Base-by-base conservation (phyloP, 2,888 invertebrate species). In the Drosophila meridiana region DNA sequence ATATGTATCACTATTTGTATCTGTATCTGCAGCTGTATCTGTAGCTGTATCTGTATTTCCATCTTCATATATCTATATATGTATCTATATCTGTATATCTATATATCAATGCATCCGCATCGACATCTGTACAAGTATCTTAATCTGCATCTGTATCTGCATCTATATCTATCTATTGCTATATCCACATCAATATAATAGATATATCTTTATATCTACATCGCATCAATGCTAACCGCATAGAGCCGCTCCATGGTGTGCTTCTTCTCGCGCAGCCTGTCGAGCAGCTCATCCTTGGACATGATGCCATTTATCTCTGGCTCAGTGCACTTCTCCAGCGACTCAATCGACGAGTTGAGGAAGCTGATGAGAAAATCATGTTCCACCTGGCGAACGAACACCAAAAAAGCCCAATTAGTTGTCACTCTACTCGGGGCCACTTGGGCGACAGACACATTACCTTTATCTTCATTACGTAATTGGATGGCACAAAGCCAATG, bases 401-500 rank as follows among this genome's bases (percentile, higher is more conserved):
- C 9, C 6, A 40, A 28, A 28, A 28, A 40, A 8, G 11, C 8
- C 8, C 28, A n/a, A 14, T 55, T 38, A 28, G 14, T 3, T 38
- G 28, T n/a, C 38, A 28, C 28, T 40, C 28, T 38, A 38, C 28
- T 28, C 34, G 20, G n/a, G 9, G 20, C 20, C 20, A 20, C 20
- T 14, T 26, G 26, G 13, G 14, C 1, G 3, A 8, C 36, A 1
- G 13, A 28, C 50, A 62, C 78, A 68, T 92, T 92, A 97, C 97
- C 94, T 96, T 96, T 87, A 96, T 95, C 87, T 95, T 94, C 86
- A 96, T 95, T 66, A 97, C 97, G 93, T 97, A 97, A 94, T 97
- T 97, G 59, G 97, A 97, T 71, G 97, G 97, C 81, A 97, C 97
- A 91, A 97, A 97, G 60, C 97, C 97, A 80, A 97, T 95, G 92